phyloP scores from a whole-genome alignment of 1,140 invertebrate species.

The Apis mellifera region Amel_HAv3.1 CM009931.2:19520501-19521000 shows the following conservation, averaged over 20 bases:
- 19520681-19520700: constrained; percentile 35
- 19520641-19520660: constrained; percentile 53
- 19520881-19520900: too few relatives aligned
- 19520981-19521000: too few relatives aligned
- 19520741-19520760: constrained; percentile 33
- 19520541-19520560: constrained; percentile 39
- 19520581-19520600: constrained; percentile 34
- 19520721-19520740: constrained; percentile 22
- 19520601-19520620: constrained; percentile 41
- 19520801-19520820: too few relatives aligned
- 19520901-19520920: too few relatives aligned
- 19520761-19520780: constrained; percentile 32
- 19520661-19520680: constrained; percentile 54
- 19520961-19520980: too few relatives aligned
- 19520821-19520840: neutral
- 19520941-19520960: too few relatives aligned
- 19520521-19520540: constrained; percentile 21
- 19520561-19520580: constrained; percentile 17
- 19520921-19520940: too few relatives aligned
- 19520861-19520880: too few relatives aligned
- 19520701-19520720: constrained; percentile 33
- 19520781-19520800: constrained; percentile 24
- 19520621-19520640: constrained; percentile 40
- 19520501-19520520: constrained; percentile 34
- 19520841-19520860: too few relatives aligned